phyloP scores from a whole-genome alignment of 2,888 invertebrate genomes.

The Notodonta dromedarius region DNA sequence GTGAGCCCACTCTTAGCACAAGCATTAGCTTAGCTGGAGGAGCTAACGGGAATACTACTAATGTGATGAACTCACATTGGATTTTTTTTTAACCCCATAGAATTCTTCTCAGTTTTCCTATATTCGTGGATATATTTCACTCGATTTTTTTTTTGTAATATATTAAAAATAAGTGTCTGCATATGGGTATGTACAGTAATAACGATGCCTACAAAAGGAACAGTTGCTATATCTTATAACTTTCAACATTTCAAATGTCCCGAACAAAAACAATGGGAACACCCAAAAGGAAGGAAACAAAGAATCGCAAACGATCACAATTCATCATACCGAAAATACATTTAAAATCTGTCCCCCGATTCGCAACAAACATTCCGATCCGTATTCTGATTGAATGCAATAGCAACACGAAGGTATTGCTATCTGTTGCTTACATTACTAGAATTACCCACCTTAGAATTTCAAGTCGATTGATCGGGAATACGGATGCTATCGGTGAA shows the following conservation, averaged over 20 bases:
- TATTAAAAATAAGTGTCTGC: no score
- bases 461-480: constrained; percentile 61
- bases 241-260: neutral
- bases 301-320: constrained; percentile 42
- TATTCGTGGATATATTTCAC: no score
- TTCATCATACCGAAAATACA: constrained; percentile 33
- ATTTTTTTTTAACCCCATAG: no score
- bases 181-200: no score
- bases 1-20: no score
- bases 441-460: constrained; percentile 47
- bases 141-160: no score
- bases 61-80: no score
- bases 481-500: constrained; percentile 63
- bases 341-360: constrained; percentile 34
- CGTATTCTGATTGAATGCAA: constrained; percentile 41
- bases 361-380: constrained; percentile 35
- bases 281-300: constrained; percentile 25
- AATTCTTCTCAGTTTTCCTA: no score
- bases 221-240: no score
- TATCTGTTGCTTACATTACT: constrained; percentile 41
- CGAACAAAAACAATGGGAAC: constrained; percentile 24
- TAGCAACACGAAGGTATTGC: constrained; percentile 12
- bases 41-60: no score
- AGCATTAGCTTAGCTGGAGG: no score
- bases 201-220: no score